Evolutionary conservation across 23 tunicate genomes (phyloP).

Genomic region (Trididemnum miniatum): DNA sequence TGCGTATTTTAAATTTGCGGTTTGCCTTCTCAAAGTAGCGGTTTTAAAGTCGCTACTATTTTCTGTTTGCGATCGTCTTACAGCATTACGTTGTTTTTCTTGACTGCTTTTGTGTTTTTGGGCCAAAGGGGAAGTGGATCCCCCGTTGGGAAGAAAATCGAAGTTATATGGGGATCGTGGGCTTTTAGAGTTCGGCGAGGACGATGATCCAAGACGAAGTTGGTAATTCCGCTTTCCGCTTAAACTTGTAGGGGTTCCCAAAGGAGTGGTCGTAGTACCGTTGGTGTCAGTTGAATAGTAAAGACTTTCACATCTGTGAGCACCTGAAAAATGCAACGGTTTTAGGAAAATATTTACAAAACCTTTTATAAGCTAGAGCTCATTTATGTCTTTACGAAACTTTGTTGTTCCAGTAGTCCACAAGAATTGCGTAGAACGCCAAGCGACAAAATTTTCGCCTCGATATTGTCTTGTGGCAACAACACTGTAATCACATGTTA

Average conservation of each 20-base stretch:
- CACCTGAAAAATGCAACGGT: too few relatives aligned
- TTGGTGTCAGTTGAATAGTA: background rate
- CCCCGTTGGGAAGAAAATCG: background rate
- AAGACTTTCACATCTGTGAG: background rate
- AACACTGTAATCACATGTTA: too few relatives aligned
- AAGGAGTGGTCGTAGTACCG: background rate
- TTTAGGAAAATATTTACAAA: too few relatives aligned
- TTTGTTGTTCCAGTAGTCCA: too few relatives aligned
- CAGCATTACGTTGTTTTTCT: background rate
- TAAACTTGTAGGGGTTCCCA: background rate
- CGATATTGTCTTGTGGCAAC: too few relatives aligned
- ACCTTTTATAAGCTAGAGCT: too few relatives aligned
- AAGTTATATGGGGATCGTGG: background rate
- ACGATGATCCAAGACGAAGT: background rate
- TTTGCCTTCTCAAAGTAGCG: constrained; percentile 2
- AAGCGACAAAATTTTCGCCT: too few relatives aligned
- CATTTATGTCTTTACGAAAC: too few relatives aligned
- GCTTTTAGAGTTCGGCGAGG: background rate
- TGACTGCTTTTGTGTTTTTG: background rate
- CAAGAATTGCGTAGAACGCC: too few relatives aligned
- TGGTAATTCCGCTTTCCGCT: background rate
- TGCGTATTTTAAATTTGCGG: background rate
- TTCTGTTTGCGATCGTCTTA: background rate
- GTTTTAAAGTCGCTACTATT: constrained; percentile 1
- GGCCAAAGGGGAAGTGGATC: background rate